Evolutionary conservation across 2,113 vertebrate species (phyloP).

Genomic region (Clarias gariepinus): DNA sequence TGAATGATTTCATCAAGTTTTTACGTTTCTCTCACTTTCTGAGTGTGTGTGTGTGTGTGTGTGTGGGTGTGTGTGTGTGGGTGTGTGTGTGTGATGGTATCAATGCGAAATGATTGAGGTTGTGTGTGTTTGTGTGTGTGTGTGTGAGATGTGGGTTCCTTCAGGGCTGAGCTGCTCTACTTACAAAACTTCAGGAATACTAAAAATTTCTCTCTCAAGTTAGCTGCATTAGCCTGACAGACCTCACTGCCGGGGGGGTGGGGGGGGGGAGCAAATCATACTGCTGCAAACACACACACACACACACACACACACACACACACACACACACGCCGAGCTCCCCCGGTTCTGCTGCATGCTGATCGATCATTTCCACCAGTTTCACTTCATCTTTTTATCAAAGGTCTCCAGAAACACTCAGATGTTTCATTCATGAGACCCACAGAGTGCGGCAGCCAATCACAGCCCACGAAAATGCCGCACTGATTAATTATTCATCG

Average conservation of each 20-base stretch:
- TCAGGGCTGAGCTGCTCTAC: constrained; percentile 21
- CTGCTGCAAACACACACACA: constrained; percentile 48
- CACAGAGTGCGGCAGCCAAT: constrained; percentile 44
- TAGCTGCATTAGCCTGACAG: constrained; percentile 33
- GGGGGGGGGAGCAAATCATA: constrained; percentile 20
- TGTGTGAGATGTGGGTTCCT: constrained; percentile 14
- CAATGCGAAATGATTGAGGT: not conserved
- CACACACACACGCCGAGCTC: constrained; percentile 31
- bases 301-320: constrained; percentile 45
- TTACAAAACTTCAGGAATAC: constrained; percentile 1
- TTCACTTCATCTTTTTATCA: constrained; percentile 61
- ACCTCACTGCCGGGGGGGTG: constrained; percentile 7
- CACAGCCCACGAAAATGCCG: constrained; percentile 49
- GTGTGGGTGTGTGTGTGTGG: not conserved
- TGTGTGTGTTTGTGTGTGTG: not conserved
- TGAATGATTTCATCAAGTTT: not conserved
- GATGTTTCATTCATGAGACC: constrained; percentile 60
- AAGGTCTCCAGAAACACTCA: constrained; percentile 54
- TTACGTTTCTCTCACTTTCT: not conserved
- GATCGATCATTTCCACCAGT: constrained; percentile 54
- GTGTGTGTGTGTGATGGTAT: not conserved
- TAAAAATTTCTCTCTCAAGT: constrained; percentile 6
- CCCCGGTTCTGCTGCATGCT: constrained; percentile 15
- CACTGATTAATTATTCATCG: constrained; percentile 57
- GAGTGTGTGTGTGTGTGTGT: not conserved